phyloP scores from a whole-genome alignment of 1,140 invertebrate genomes.

The Stratiolaelaps scimitus region DNA sequence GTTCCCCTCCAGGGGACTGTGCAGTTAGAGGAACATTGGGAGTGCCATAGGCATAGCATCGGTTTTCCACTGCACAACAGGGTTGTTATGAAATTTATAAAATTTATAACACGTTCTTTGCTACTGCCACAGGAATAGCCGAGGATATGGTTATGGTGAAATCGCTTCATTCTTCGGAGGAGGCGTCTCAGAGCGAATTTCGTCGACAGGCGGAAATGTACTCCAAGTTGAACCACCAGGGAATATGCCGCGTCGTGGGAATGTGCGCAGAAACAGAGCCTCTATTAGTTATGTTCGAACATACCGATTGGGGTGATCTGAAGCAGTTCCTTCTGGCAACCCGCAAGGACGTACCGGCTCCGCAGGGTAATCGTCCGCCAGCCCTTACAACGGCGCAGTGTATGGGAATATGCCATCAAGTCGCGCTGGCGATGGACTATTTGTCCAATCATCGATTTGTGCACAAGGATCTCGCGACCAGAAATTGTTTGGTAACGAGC shows the following conservation, averaged over 20 bases:
- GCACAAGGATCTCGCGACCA: slow-evolving; percentile 74
- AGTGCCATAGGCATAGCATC: too few species aligned
- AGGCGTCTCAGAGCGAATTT: slow-evolving; percentile 62
- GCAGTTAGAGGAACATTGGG: too few species aligned
- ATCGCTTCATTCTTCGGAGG: slow-evolving; percentile 60
- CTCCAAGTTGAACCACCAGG: slow-evolving; percentile 60
- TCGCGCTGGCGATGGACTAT: slow-evolving; percentile 70
- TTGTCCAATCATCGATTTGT: slow-evolving; percentile 59
- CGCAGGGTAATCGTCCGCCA: slow-evolving; percentile 44
- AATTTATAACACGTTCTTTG: too few species aligned
- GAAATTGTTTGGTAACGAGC: slow-evolving; percentile 81
- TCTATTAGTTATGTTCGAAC: slow-evolving; percentile 74
- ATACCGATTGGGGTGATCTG: slow-evolving; percentile 88
- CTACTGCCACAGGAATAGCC: slow-evolving; percentile 21
- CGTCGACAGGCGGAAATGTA: slow-evolving; percentile 73
- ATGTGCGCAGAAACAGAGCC: slow-evolving; percentile 69
- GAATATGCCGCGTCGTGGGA: slow-evolving; percentile 62
- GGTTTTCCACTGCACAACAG: too few species aligned
- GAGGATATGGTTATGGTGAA: slow-evolving; percentile 55
- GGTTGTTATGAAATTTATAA: too few species aligned
- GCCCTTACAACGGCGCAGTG: slow-evolving; percentile 57
- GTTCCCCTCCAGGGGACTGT: too few species aligned
- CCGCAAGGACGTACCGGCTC: slow-evolving; percentile 45
- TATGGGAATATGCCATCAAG: slow-evolving; percentile 57
- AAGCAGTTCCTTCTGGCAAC: slow-evolving; percentile 84